These are phyloP conservation scores for Cotesia chilonis DNA, from an alignment of 1,140 invertebrate genomes.

Conservation along the genomic window DNA sequence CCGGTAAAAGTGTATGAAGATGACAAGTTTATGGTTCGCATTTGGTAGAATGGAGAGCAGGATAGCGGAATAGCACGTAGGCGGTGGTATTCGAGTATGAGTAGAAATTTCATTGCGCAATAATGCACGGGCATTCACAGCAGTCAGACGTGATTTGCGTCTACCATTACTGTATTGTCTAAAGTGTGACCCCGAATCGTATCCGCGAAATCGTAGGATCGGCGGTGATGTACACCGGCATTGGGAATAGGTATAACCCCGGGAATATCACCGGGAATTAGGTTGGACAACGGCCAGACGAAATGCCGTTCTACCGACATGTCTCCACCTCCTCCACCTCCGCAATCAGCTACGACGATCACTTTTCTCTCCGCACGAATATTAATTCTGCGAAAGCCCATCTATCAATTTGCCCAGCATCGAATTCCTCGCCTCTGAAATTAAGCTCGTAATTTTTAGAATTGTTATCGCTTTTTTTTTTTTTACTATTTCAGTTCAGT, in stretches of 20 bases:
- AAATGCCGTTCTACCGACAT: background rate
- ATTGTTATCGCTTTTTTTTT: no score
- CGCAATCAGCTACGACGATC: constrained; percentile 5
- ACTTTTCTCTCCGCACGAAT: constrained; percentile 6
- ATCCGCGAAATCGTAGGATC: constrained; percentile 3
- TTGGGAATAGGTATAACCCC: background rate
- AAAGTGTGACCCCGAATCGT: constrained; percentile 6
- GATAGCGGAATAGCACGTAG: no score
- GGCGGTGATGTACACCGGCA: constrained; percentile 17
- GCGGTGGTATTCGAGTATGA: constrained; percentile 8
- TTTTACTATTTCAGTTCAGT: no score
- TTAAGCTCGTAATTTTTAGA: no score
- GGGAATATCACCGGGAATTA: constrained; percentile 11
- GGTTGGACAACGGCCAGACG: constrained; percentile 23
- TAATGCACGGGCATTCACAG: constrained; percentile 7
- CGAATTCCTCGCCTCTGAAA: no score
- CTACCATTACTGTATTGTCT: constrained; percentile 23
- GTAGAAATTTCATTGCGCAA: constrained; percentile 20
- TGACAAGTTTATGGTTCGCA: no score
- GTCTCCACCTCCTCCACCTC: background rate
- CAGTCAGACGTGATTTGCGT: constrained; percentile 21
- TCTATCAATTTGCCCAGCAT: background rate
- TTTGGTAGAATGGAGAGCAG: no score
- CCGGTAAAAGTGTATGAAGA: no score
- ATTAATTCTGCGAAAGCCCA: background rate